Conservation (phyloP, 2,113 vertebrate species). For the Phalacrocorax carbo region DNA sequence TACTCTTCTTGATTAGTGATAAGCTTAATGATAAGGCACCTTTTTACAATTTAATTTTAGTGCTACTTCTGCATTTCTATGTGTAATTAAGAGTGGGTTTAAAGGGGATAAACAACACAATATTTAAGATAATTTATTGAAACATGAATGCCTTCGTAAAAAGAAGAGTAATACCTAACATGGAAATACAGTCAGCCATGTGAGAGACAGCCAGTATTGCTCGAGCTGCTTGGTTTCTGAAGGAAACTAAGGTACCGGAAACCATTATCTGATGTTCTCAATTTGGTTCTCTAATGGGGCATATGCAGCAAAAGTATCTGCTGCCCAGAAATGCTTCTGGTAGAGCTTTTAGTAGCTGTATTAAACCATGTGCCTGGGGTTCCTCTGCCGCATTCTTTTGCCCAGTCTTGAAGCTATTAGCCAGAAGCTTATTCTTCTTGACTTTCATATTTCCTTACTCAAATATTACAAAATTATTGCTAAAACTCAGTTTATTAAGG, state of each 20-base stretch:
- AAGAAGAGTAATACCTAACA: not conserved
- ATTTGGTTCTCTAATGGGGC: not conserved
- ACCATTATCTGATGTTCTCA: not conserved
- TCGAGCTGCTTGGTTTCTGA: not conserved
- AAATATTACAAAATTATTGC: not conserved
- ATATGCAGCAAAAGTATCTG: not conserved
- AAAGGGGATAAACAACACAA: not conserved
- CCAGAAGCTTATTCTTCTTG: not conserved
- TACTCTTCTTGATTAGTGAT: not conserved
- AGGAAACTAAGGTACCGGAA: not conserved
- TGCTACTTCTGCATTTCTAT: not conserved
- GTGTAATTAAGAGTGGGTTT: not conserved
- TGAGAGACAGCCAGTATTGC: not conserved
- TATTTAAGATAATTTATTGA: not conserved
- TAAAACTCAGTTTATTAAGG: not conserved
- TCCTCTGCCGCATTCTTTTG: not conserved
- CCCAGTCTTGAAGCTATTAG: not conserved
- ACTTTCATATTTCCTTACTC: not conserved
- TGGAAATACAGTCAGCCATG: not conserved
- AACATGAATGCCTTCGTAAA: not conserved
- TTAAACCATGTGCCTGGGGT: not conserved
- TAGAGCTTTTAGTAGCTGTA: not conserved
- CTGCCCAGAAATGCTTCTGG: not conserved
- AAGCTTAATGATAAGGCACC: not conserved
- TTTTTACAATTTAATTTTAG: not conserved